Conservation (phyloP, 2,113 vertebrate genomes). For the Ptyas mucosa region DNA sequence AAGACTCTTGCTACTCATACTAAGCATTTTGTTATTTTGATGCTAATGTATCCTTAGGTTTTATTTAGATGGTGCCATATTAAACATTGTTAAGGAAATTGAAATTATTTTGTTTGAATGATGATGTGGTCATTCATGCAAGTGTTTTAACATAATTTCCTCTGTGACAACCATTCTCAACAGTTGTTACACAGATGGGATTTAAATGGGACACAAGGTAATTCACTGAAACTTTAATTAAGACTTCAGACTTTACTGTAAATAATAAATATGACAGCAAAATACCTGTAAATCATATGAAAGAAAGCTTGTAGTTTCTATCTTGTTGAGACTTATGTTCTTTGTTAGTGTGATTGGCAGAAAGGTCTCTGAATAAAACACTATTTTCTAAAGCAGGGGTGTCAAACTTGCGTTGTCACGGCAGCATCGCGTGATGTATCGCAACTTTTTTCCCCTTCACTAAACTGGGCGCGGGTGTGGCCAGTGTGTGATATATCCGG, state of each 20-base stretch:
- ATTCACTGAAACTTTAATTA: neutral
- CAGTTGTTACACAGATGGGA: neutral
- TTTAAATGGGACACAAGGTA: neutral
- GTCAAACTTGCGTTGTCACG: too few relatives aligned
- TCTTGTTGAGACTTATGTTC: neutral
- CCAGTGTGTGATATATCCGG: too few relatives aligned
- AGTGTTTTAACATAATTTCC: neutral
- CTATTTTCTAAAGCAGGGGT: too few relatives aligned
- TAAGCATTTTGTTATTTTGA: neutral
- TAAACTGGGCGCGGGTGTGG: too few relatives aligned
- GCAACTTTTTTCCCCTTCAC: too few relatives aligned
- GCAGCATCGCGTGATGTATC: too few relatives aligned
- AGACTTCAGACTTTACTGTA: neutral
- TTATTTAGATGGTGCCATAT: neutral
- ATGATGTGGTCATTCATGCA: neutral
- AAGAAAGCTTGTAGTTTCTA: neutral
- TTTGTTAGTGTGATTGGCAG: neutral
- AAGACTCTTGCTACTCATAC: conserved; percentile 1
- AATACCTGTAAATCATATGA: neutral
- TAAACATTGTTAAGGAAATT: neutral
- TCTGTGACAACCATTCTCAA: neutral
- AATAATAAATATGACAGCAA: neutral
- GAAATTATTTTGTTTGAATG: neutral
- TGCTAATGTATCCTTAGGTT: conserved; percentile 21
- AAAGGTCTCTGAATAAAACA: neutral